A percentile compares a stretch with the other conserved stretches of the same genome.
phyloP scores from a whole-genome alignment of 2,888 invertebrate species.

The Dioctria linearis region DNA sequence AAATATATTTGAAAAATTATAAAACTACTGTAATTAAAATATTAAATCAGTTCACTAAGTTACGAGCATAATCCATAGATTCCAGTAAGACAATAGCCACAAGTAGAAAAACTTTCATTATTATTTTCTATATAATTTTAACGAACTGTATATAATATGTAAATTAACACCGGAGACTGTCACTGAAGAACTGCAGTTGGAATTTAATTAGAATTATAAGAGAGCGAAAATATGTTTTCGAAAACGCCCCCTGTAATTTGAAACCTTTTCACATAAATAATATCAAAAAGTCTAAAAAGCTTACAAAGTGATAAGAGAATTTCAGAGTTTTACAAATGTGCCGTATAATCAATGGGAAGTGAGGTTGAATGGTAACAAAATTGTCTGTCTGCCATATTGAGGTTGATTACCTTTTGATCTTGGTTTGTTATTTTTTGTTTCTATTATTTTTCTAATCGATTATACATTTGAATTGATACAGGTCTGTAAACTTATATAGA shows the following conservation, averaged over 20 bases:
- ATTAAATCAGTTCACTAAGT: not conserved
- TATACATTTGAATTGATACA: too few species aligned
- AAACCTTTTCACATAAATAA: not conserved
- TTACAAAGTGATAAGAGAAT: too few species aligned
- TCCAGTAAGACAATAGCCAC: not conserved
- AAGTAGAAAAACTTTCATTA: slow-evolving; percentile 15
- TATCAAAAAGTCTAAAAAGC: too few species aligned
- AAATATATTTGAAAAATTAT: not conserved
- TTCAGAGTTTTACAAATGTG: too few species aligned
- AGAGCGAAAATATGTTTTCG: not conserved
- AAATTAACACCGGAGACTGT: not conserved
- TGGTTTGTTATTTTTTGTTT: too few species aligned
- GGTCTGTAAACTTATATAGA: too few species aligned
- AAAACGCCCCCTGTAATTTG: slow-evolving; percentile 6
- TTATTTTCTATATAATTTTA: not conserved
- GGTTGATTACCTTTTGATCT: too few species aligned
- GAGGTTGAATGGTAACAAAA: too few species aligned
- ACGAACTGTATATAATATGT: not conserved
- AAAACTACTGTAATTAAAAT: not conserved
- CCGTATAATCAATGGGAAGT: too few species aligned
- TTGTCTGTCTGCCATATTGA: too few species aligned
- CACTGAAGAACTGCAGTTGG: not conserved
- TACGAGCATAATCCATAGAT: slow-evolving; percentile 24
- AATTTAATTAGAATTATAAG: not conserved
- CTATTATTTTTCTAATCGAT: too few species aligned